These are phyloP conservation scores for Vireo altiloquus DNA, from an alignment of 2,113 vertebrate species.

Conservation along the genomic window DNA sequence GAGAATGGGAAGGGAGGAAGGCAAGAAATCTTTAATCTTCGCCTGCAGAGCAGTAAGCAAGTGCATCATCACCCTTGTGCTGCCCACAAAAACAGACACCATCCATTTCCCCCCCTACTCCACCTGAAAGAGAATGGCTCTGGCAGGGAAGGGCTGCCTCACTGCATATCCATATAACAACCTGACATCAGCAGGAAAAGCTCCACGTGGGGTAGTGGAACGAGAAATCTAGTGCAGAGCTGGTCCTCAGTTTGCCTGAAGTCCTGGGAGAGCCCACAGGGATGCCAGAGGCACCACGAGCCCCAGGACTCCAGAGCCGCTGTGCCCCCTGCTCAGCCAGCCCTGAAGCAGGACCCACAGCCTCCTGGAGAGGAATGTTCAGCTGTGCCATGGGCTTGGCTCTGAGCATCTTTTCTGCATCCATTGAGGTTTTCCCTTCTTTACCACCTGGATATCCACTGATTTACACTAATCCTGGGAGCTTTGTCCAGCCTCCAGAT, in stretches of 20 bases:
- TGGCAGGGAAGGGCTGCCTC: neutral
- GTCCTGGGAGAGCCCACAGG: neutral
- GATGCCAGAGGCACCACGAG: neutral
- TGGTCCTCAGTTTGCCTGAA: neutral
- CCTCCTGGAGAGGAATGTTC: neutral
- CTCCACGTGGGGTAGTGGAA: neutral
- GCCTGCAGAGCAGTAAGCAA: neutral
- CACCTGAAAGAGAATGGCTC: neutral
- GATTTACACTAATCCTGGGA: neutral
- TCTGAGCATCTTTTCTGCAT: neutral
- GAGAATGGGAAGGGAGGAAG: neutral
- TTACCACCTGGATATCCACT: neutral
- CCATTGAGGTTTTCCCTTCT: neutral
- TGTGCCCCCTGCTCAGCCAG: neutral
- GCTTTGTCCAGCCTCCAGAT: neutral
- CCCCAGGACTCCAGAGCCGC: neutral
- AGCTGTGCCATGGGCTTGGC: neutral
- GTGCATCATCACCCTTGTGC: neutral
- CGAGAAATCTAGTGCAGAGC: neutral
- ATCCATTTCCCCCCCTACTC: neutral
- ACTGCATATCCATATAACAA: fast-evolving
- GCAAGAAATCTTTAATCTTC: neutral
- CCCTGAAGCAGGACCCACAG: neutral
- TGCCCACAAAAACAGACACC: neutral
- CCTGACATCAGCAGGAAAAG: neutral